These are phyloP conservation scores for Hydrophis major DNA, from an alignment of 2,797 vertebrate species.

Conservation along the genomic window DNA sequence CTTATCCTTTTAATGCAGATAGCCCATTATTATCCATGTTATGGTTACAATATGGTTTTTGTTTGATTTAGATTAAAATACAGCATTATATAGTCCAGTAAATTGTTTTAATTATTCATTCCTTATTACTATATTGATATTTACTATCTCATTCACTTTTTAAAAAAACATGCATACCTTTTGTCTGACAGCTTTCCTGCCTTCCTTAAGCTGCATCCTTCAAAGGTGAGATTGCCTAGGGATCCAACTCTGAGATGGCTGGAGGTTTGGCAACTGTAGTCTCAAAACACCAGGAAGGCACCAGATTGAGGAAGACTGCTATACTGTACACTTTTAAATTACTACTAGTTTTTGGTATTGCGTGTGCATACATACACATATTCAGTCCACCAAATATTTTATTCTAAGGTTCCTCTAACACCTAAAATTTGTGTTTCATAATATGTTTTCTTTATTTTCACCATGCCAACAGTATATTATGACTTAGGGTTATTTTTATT, in stretches of 20 bases:
- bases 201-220: neutral
- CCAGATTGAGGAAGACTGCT: neutral
- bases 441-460: neutral
- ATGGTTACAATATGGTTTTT: neutral
- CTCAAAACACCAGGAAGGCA: neutral
- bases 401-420: neutral
- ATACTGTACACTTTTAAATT: neutral
- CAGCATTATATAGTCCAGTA: neutral
- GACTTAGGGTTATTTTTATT: neutral
- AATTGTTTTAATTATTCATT: slow-evolving; percentile 1
- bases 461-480: neutral
- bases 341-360: neutral
- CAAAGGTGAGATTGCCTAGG: neutral
- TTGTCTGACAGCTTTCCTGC: neutral
- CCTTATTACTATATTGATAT: neutral
- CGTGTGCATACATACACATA: neutral
- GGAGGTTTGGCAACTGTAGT: neutral
- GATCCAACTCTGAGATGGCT: neutral
- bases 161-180: neutral
- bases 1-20: neutral
- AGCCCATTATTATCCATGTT: neutral
- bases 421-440: neutral
- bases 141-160: neutral
- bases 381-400: neutral
- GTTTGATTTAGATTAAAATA: neutral